Evolutionary conservation across 2,888 invertebrate species (phyloP).

Genomic region (Charanyca ferruginea): DNA sequence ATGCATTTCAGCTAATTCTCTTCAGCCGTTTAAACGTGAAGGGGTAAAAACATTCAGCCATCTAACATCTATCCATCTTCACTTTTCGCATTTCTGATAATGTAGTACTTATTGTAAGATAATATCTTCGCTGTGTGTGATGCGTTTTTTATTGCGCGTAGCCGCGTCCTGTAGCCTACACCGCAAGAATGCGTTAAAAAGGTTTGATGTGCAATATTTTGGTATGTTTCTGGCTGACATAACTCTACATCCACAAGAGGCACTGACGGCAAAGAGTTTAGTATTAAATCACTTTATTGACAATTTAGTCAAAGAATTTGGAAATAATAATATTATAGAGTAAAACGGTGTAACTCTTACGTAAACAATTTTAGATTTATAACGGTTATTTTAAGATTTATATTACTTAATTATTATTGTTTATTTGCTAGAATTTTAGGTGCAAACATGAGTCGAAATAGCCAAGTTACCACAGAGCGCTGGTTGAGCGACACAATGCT

Average conservation of each 20-base stretch:
- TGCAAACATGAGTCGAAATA: not conserved
- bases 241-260: not conserved
- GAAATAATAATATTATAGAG: not conserved
- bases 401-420: not conserved
- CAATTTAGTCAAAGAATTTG: slow-evolving; percentile 4
- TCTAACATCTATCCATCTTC: no score
- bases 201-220: not conserved
- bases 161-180: no score
- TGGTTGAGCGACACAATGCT: slow-evolving; percentile 79
- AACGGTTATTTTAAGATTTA: not conserved
- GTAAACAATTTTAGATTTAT: not conserved
- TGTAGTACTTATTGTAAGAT: no score
- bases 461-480: no score
- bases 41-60: no score
- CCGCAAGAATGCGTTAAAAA: no score
- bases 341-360: not conserved
- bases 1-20: no score
- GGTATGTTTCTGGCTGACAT: slow-evolving; percentile 9
- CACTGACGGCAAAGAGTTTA: not conserved
- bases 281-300: not conserved
- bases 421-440: slow-evolving; percentile 6
- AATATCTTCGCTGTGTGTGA: no score
- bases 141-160: no score
- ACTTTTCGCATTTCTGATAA: no score
- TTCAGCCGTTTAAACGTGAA: no score